Conservation (phyloP, 2,113 vertebrate species). For the Brachyhypopomus gauderio region DNA sequence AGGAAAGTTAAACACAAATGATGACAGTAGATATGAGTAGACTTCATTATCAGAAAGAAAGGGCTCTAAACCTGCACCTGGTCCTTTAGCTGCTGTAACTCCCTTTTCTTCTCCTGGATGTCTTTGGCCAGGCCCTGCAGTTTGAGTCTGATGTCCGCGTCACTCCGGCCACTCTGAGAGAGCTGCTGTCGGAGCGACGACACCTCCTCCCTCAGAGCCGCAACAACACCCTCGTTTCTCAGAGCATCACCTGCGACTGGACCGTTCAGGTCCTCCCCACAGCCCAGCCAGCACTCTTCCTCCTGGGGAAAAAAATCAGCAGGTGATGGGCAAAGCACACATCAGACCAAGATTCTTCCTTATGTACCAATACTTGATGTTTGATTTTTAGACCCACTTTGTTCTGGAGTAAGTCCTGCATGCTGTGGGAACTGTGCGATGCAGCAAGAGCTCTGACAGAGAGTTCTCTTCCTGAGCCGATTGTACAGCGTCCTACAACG, state of each 20-base stretch:
- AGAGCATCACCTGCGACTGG: slow-evolving; percentile 60
- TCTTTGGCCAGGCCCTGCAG: slow-evolving; percentile 59
- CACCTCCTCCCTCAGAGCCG: slow-evolving; percentile 67
- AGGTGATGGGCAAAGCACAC: neutral
- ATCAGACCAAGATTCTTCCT: neutral
- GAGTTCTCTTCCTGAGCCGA: neutral
- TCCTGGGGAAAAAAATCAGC: slow-evolving; percentile 45
- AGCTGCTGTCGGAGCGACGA: slow-evolving; percentile 61
- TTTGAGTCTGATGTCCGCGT: slow-evolving; percentile 54
- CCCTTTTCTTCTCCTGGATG: slow-evolving; percentile 63
- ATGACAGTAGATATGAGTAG: neutral
- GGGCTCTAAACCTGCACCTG: slow-evolving; percentile 67
- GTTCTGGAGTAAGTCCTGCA: slow-evolving; percentile 44
- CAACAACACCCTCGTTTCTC: slow-evolving; percentile 68
- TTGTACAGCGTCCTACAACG: slow-evolving; percentile 44
- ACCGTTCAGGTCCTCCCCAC: slow-evolving; percentile 61
- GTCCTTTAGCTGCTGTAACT: slow-evolving; percentile 74
- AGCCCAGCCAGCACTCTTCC: slow-evolving; percentile 67
- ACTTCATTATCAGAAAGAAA: neutral
- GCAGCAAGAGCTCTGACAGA: neutral
- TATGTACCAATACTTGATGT: neutral
- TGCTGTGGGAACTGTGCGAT: neutral
- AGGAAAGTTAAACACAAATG: too few species aligned
- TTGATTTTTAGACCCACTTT: slow-evolving; percentile 56
- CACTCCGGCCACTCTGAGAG: slow-evolving; percentile 32